Evolutionary conservation across 2,113 vertebrate genomes (phyloP).

Genomic region (Orthonyx spaldingii): DNA sequence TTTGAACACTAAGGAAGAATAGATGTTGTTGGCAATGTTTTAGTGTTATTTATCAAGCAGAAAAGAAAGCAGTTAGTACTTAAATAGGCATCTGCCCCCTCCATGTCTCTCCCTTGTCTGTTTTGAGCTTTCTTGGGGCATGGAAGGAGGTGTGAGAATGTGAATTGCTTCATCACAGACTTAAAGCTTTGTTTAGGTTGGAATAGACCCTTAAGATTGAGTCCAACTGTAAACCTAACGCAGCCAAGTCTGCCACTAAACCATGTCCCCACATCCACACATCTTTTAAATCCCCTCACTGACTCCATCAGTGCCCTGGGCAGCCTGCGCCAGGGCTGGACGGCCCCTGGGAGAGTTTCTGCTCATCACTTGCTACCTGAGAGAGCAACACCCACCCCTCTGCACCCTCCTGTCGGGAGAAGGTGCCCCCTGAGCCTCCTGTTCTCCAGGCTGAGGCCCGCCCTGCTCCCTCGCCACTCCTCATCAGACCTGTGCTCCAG

Average conservation of each 20-base stretch:
- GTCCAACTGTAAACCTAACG: background rate
- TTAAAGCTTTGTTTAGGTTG: background rate
- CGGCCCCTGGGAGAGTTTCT: background rate
- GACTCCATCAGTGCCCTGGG: too few species aligned
- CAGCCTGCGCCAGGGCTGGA: background rate
- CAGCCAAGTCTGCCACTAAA: background rate
- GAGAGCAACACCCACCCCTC: background rate
- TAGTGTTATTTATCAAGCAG: background rate
- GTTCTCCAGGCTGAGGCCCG: background rate
- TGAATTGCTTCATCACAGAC: background rate
- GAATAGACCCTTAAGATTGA: background rate
- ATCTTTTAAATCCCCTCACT: background rate
- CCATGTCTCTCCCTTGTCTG: background rate
- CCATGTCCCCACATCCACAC: background rate
- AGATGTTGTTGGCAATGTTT: background rate
- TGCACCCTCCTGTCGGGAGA: background rate
- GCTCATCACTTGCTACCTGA: rapidly evolving
- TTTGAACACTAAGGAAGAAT: background rate
- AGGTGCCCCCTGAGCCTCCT: background rate
- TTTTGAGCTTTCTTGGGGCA: background rate
- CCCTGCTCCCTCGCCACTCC: background rate
- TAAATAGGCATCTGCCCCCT: background rate
- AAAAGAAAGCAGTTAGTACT: background rate
- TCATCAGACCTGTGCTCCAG: background rate
- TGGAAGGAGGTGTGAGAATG: background rate